Evolutionary conservation across 2,113 vertebrate genomes (phyloP).

Genomic region (Osmerus mordax): DNA sequence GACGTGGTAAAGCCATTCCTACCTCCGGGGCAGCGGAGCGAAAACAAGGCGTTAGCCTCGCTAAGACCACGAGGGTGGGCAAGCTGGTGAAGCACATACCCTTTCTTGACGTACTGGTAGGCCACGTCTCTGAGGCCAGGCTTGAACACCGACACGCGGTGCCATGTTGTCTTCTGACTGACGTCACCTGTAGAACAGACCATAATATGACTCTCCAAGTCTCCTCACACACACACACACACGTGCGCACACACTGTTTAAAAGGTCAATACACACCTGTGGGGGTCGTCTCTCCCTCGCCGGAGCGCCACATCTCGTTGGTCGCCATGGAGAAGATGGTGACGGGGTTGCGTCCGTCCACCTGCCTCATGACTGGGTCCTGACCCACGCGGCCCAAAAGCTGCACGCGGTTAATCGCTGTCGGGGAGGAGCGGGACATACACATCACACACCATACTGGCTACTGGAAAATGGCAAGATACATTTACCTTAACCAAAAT

Average conservation of each 20-base stretch:
- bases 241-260: background rate
- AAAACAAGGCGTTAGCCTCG: too few relatives aligned
- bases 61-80: background rate
- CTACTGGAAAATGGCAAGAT: background rate
- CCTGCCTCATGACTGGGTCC: conserved; percentile 95
- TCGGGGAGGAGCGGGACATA: background rate
- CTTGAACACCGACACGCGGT: conserved; percentile 92
- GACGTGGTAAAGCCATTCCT: too few relatives aligned
- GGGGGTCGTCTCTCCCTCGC: conserved; percentile 72
- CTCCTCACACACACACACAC: background rate
- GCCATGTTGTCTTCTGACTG: conserved; percentile 96
- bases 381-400: conserved; percentile 92
- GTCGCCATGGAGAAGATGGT: conserved; percentile 97
- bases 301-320: conserved; percentile 94
- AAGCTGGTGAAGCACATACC: conserved; percentile 69
- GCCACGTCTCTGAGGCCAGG: conserved; percentile 92
- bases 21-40: too few relatives aligned
- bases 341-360: conserved; percentile 90
- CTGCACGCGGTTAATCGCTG: conserved; percentile 92
- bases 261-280: conserved; percentile 54
- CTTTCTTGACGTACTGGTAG: conserved; percentile 92
- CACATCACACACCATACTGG: background rate
- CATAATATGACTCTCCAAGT: background rate
- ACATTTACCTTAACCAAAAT: background rate
- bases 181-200: conserved; percentile 69